Evolutionary conservation across 2,888 invertebrate genomes (phyloP).

Genomic region (Lepidochrysops patricia): DNA sequence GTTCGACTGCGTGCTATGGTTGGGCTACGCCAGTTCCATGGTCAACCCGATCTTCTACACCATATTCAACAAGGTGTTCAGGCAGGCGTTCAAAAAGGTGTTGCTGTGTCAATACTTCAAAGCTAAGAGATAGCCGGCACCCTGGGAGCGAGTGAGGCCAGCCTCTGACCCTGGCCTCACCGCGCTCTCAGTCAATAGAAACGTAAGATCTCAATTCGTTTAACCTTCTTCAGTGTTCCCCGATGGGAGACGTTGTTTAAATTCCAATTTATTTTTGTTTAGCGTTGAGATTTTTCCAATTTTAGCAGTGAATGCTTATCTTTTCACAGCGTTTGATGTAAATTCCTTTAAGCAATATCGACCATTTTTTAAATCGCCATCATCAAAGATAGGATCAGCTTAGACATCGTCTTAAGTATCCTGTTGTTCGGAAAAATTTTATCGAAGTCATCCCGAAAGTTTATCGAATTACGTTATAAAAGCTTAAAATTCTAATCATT

Average conservation of each 20-base stretch:
- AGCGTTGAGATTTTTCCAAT: neutral
- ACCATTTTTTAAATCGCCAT: neutral
- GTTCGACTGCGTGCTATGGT: constrained; percentile 91
- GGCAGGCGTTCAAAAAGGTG: constrained; percentile 92
- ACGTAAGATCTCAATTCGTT: constrained; percentile 61
- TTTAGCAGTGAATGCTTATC: neutral
- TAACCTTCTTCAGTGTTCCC: constrained; percentile 40
- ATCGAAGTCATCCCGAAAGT: neutral
- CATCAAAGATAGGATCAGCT: neutral
- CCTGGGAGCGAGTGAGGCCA: constrained; percentile 68
- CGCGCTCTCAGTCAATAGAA: constrained; percentile 67
- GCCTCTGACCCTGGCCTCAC: constrained; percentile 59
- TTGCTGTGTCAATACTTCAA: constrained; percentile 83
- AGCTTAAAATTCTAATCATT: neutral
- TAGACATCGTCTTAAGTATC: neutral
- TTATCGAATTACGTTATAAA: neutral
- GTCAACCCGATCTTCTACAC: constrained; percentile 97
- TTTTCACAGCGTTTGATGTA: neutral
- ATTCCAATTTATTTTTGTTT: neutral
- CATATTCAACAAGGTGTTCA: constrained; percentile 94
- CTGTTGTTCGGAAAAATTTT: neutral
- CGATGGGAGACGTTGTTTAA: neutral
- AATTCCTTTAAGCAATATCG: neutral
- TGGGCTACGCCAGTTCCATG: constrained; percentile 95
- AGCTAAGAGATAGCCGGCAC: constrained; percentile 61